Evolutionary conservation across 2,888 invertebrate genomes (phyloP), one percentile per base, ranked within the genome.

Genomic region (Agrypnus murinus): DNA sequence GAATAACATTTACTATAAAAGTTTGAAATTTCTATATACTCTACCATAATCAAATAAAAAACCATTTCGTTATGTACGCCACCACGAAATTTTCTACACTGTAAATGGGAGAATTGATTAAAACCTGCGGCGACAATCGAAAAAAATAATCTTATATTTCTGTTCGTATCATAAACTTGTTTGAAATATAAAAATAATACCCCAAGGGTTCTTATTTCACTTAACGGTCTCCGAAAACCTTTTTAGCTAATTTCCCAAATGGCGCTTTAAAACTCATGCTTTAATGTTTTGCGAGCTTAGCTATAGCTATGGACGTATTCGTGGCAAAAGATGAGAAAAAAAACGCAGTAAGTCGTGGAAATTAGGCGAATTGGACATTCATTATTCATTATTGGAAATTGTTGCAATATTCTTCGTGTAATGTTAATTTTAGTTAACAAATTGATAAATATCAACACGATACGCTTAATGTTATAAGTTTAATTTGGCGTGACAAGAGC

Each of bases 401-500:
- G 12, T 25, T 50, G 50, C 12, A 50, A 50, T 50, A n/a, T 50
- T 17, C 4, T 19, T 50, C 2, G n/a, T 31, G 25, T 50, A 8
- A 31, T 25, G 10, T 19, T 17, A 10, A 31, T 31, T 50, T 43
- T 50, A 31, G 50, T 50, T 50, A 50, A 50, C 50, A 50, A 50
- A 50, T 50, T 50, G 50, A 50, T 50, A 31, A 50, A 50, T 50
- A 50, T 50, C 50, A 50, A 31, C 50, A 31, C 12, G 50, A 50
- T 50, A 32, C 31, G 50, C 8, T 25, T n/a, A n/a, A 9, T 7
- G 50, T 31, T 31, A 50, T 50, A 50, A 50, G 32, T 25, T 50
- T 50, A 50, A 50, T 50, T 50, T 50, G 12, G 50, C 50, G 50
- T 50, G 50, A 50, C 50, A 50, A 50, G 19, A 50, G 50, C 31